Conservation (phyloP, 2,797 vertebrate species). For the Phrynocephalus vlangalii region DNA sequence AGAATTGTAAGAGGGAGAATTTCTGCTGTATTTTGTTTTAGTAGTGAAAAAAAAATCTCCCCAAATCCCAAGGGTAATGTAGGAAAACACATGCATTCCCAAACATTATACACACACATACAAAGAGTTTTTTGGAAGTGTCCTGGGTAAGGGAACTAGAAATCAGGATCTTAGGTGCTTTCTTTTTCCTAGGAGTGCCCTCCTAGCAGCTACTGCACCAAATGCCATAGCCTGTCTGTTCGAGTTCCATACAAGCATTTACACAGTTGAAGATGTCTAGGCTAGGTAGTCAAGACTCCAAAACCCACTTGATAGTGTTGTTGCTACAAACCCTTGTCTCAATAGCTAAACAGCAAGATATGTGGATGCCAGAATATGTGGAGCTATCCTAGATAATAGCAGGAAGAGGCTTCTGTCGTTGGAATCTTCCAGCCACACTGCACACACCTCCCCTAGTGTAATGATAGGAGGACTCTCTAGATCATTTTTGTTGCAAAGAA, state of each 20-base stretch:
- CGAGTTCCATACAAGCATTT: not conserved
- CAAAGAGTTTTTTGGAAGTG: not conserved
- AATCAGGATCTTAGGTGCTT: not conserved
- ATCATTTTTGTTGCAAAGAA: constrained; percentile 72
- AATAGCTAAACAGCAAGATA: not conserved
- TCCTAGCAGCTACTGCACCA: not conserved
- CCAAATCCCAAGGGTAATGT: not conserved
- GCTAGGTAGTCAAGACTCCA: not conserved
- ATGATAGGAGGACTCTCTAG: constrained; percentile 65
- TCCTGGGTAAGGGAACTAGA: not conserved
- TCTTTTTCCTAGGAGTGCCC: not conserved
- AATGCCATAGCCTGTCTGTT: not conserved
- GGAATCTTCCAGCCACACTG: constrained; percentile 25
- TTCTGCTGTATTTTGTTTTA: too few relatives aligned
- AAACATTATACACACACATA: too few relatives aligned
- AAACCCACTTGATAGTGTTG: not conserved
- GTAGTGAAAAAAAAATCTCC: not conserved
- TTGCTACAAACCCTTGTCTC: not conserved
- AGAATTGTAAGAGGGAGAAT: too few relatives aligned
- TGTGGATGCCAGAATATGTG: not conserved
- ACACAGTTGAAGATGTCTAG: not conserved
- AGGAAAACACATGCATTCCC: not conserved
- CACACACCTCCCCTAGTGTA: constrained; percentile 51
- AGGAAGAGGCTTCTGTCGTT: constrained; percentile 50
- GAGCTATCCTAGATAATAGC: constrained; percentile 38